A percentile compares a stretch with the other conserved stretches of the same genome.
These are phyloP conservation scores for Xylocampa areola DNA, from an alignment of 2,888 invertebrate species.

Conservation along the genomic window DNA sequence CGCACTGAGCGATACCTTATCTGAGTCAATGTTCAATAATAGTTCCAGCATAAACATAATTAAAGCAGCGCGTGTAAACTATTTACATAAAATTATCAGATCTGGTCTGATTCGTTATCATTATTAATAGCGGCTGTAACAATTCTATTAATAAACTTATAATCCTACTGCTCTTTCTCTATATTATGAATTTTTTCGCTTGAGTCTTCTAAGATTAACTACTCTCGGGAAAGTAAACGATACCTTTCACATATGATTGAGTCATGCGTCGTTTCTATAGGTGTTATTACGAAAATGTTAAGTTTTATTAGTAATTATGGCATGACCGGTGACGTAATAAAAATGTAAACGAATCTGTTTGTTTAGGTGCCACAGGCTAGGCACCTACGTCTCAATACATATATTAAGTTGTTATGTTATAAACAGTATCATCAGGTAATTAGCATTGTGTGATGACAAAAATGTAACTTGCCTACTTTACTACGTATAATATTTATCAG, in stretches of 20 bases:
- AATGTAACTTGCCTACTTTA: too few species aligned
- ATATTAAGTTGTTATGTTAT: conserved; percentile 2
- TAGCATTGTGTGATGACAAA: too few species aligned
- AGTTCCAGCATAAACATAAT: conserved; percentile 17
- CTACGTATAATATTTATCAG: too few species aligned
- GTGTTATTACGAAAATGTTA: not conserved
- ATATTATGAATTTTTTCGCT: too few species aligned
- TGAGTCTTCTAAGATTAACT: not conserved
- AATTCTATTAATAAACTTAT: too few species aligned
- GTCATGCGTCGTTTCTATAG: not conserved
- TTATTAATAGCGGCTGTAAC: conserved; percentile 1
- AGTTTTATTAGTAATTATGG: not conserved
- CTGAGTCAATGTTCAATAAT: conserved; percentile 7
- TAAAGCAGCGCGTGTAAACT: conserved; percentile 48
- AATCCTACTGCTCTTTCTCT: too few species aligned
- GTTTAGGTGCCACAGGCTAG: conserved; percentile 5
- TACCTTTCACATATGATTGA: not conserved
- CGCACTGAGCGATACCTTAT: conserved; percentile 2
- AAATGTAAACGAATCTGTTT: conserved; percentile 24
- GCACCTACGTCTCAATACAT: conserved; percentile 5
- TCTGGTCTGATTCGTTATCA: conserved; percentile 25
- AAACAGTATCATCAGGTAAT: not conserved
- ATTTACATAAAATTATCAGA: conserved; percentile 43
- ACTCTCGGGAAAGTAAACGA: not conserved
- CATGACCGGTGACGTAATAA: not conserved